Percentiles rank a stretch among this genome's conserved stretches.
Conservation (phyloP, 2,888 invertebrate genomes). For the Mesorhabditis sp. region DNA sequence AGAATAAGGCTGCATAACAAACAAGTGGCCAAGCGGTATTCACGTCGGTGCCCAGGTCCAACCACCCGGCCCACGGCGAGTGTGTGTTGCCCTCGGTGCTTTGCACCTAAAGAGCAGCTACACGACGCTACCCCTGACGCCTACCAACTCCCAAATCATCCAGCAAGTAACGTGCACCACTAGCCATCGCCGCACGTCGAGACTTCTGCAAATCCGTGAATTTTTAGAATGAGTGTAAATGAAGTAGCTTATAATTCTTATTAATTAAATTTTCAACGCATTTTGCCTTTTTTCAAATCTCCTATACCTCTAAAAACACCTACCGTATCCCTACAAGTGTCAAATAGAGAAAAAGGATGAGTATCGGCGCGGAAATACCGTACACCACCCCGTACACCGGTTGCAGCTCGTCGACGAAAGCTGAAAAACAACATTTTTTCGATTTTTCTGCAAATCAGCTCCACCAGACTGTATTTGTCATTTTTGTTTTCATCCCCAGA, state of each 20-base stretch:
- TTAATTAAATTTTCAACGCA: too few relatives aligned
- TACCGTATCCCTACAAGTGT: background rate
- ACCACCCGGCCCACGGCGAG: background rate
- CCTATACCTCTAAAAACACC: background rate
- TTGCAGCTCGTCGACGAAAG: background rate
- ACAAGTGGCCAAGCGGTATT: too few relatives aligned
- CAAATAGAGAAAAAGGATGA: background rate
- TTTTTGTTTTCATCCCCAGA: too few relatives aligned
- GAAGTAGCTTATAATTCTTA: too few relatives aligned
- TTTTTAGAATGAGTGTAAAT: too few relatives aligned
- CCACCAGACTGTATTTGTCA: background rate
- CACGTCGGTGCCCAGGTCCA: background rate
- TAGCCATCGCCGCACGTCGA: conserved; percentile 5
- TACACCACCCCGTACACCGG: background rate
- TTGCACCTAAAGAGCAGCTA: background rate
- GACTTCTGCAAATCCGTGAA: background rate
- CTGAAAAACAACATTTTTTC: background rate
- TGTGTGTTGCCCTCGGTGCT: background rate
- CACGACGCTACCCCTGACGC: background rate
- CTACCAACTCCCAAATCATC: background rate
- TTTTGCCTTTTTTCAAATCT: too few relatives aligned
- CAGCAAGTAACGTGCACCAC: background rate
- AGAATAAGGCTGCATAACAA: too few relatives aligned
- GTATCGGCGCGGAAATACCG: background rate
- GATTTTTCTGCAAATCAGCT: background rate